phyloP scores from a whole-genome alignment of 2,888 invertebrate genomes.

The Acanthococcus lagerstroemiae region DNA sequence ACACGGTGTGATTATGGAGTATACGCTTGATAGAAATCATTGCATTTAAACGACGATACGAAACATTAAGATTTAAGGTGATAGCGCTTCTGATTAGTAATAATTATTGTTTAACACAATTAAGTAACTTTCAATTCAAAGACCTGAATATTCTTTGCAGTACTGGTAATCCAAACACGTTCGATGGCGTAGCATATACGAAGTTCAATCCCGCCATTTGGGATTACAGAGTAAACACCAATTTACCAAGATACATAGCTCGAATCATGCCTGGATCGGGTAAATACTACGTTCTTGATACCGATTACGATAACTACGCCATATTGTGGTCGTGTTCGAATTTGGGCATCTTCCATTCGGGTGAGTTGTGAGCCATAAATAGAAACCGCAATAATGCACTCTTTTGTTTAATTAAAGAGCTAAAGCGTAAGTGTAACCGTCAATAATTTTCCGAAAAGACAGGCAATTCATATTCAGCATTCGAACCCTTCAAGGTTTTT shows the following conservation, averaged over 20 bases:
- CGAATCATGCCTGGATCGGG: slow-evolving; percentile 61
- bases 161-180: slow-evolving; percentile 52
- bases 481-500: no score
- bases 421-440: no score
- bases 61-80: neutral
- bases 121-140: no score
- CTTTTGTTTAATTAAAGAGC: no score
- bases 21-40: no score
- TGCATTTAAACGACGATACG: neutral
- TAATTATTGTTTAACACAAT: neutral
- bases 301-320: slow-evolving; percentile 62
- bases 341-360: slow-evolving; percentile 53
- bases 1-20: no score
- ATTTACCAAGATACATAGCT: slow-evolving; percentile 55
- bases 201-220: slow-evolving; percentile 45
- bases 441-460: no score
- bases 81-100: neutral
- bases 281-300: slow-evolving; percentile 58
- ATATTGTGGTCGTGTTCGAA: slow-evolving; percentile 64
- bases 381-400: no score
- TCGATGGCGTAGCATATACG: slow-evolving; percentile 54
- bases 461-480: no score
- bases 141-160: no score
- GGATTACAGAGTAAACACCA: slow-evolving; percentile 52
- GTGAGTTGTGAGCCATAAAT: slow-evolving; percentile 41